These are phyloP conservation scores for Clupea harengus DNA, from an alignment of 2,113 vertebrate species.

Conservation along the genomic window DNA sequence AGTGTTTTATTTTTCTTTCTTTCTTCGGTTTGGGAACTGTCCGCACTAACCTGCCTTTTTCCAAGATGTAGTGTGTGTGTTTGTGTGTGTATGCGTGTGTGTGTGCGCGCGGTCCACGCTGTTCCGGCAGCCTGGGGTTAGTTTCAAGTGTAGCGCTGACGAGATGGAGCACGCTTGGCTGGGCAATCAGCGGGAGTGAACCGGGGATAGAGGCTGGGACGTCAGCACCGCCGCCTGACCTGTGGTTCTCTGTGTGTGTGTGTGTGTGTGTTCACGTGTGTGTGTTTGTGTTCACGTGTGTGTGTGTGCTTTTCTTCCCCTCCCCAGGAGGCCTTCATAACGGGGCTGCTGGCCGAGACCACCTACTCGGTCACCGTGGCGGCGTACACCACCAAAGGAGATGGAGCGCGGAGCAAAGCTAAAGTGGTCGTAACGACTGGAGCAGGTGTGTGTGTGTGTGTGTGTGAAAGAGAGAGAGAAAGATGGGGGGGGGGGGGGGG, in stretches of 20 bases:
- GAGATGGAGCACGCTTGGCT: conserved; percentile 12
- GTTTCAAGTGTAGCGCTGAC: background rate
- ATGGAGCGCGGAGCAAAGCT: conserved; percentile 91
- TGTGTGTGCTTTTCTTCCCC: background rate
- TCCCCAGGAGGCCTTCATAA: conserved; percentile 81
- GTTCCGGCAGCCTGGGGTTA: background rate
- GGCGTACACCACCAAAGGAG: conserved; percentile 91
- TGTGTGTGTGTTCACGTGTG: background rate
- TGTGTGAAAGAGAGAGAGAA: background rate
- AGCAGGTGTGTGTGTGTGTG: conserved; percentile 70
- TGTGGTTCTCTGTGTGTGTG: conserved; percentile 11
- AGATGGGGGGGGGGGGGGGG: background rate
- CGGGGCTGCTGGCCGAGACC: conserved; percentile 87
- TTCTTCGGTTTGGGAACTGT: background rate
- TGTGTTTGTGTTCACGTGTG: background rate
- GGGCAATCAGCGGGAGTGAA: conserved; percentile 12
- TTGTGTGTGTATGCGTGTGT: conserved; percentile 5
- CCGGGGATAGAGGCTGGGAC: background rate
- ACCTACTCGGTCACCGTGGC: conserved; percentile 90
- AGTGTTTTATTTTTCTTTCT: background rate
- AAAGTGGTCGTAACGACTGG: conserved; percentile 89
- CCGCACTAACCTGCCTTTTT: background rate
- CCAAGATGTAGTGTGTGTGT: background rate
- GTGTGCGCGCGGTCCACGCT: background rate
- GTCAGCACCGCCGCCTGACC: conserved; percentile 1